phyloP scores from a whole-genome alignment of 2,113 vertebrate species.

The Takifugu flavidus region DNA sequence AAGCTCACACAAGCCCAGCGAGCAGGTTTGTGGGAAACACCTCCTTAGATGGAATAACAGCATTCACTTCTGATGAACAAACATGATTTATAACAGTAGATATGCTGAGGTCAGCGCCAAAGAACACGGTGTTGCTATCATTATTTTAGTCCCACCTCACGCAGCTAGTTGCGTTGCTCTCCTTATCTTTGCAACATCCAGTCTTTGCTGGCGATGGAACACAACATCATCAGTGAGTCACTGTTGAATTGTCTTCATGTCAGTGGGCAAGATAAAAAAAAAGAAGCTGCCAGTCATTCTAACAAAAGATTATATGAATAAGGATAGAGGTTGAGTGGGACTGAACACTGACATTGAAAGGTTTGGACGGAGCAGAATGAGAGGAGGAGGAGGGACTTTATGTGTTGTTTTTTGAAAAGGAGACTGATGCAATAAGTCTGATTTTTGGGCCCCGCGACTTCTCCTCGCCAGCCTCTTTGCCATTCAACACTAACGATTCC shows the following conservation, averaged over 20 bases:
- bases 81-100: too few species aligned
- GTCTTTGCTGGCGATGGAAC: conserved; percentile 28
- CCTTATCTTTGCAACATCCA: background rate
- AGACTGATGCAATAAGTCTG: conserved; percentile 4
- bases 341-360: conserved; percentile 27
- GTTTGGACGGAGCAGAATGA: conserved; percentile 21
- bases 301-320: conserved; percentile 18
- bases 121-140: too few species aligned
- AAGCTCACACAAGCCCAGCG: conserved; percentile 88
- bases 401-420: background rate
- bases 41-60: too few species aligned
- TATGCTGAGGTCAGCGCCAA: too few species aligned
- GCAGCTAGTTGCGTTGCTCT: too few species aligned
- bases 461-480: conserved; percentile 19
- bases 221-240: conserved; percentile 53
- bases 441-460: conserved; percentile 23
- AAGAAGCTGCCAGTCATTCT: conserved; percentile 30
- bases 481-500: conserved; percentile 35
- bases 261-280: conserved; percentile 52
- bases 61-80: too few species aligned
- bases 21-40: conserved; percentile 70
- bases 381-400: conserved; percentile 6
- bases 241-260: conserved; percentile 37
- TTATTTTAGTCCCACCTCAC: too few species aligned
- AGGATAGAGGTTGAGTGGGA: conserved; percentile 13